A percentile compares a stretch with the other conserved stretches of the same genome.
Conservation (phyloP, 2,113 vertebrate species). For the Prunella fulvescens region DNA sequence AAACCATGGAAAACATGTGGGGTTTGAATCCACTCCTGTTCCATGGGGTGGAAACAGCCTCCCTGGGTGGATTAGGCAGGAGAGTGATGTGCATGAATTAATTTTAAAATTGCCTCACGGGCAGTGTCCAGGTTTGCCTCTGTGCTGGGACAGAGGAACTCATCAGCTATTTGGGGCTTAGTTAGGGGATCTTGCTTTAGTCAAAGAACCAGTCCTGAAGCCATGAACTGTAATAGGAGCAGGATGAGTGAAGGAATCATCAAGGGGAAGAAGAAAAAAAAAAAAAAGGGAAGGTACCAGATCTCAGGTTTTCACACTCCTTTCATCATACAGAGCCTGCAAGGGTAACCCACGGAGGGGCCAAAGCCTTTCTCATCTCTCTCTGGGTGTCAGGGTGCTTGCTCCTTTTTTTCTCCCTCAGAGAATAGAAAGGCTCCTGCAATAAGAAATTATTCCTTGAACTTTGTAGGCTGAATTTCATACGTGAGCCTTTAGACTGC, state of each 20-base stretch:
- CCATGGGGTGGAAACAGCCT: neutral
- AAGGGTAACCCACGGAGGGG: neutral
- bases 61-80: neutral
- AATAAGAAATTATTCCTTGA: neutral
- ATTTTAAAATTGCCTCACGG: conserved; percentile 20
- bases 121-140: neutral
- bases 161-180: rapidly evolving
- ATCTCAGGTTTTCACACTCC: conserved; percentile 12
- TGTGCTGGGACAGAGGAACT: neutral
- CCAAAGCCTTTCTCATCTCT: neutral
- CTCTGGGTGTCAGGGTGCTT: neutral
- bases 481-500: neutral
- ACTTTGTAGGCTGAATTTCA: neutral
- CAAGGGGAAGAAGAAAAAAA: neutral
- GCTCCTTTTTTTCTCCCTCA: neutral
- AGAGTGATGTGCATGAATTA: neutral
- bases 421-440: neutral
- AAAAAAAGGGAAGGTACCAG: neutral
- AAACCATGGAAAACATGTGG: rapidly evolving
- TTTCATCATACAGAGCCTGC: neutral
- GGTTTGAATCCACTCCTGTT: neutral
- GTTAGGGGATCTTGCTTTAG: neutral
- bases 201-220: neutral
- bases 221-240: conserved; percentile 6
- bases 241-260: conserved; percentile 10